Evolutionary conservation across 2,888 invertebrate species (phyloP), one percentile per base, ranked within the genome.

Genomic region (Reticulitermes lucifugus): DNA sequence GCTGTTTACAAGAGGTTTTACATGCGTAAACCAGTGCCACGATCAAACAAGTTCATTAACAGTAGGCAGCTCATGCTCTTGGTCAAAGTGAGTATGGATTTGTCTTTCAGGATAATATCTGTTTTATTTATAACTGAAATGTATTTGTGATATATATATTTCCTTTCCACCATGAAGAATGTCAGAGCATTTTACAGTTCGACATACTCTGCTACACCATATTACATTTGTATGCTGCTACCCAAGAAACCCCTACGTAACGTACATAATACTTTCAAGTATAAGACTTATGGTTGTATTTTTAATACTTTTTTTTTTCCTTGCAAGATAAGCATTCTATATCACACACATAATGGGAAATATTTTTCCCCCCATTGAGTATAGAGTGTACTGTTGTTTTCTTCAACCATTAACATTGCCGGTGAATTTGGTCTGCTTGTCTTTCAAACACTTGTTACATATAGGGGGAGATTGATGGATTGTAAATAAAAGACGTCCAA

Each of bases 401-500:
- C 73, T 73, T 73, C 9, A 73, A 35, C 21, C 35, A 18, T 41
- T 73, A 73, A 73, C 73, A 73, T 35, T 73, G 35, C 5, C 14
- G 73, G 73, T 73, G 73, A 73, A 22, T 29, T 5, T 41, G 73
- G 7, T 41, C 35, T 73, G 35, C 35, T 29, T 73, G 29, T 73
- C 73, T 71, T 29, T 60, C 60, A 60, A 21, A 6, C 22, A n/a
- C 65, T 25, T 65, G 73, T 73, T 73, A 14, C 29, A 41, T 73
- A 9, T 12, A 41, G 18, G 71, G 22, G 73, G 73, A 73, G 73
- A 21, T 18, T 5, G 25, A 73, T 25, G 21, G 14, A 41, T 25
- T 73, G 73, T 73, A 73, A 73, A 73, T 73, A 41, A 25, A 71
- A 35, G 21, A 71, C 7, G 71, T 71, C n/a, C 71, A 71, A 71